These are phyloP conservation scores for Parapsyche elsis DNA, from an alignment of 1,140 invertebrate species.

Conservation along the genomic window DNA sequence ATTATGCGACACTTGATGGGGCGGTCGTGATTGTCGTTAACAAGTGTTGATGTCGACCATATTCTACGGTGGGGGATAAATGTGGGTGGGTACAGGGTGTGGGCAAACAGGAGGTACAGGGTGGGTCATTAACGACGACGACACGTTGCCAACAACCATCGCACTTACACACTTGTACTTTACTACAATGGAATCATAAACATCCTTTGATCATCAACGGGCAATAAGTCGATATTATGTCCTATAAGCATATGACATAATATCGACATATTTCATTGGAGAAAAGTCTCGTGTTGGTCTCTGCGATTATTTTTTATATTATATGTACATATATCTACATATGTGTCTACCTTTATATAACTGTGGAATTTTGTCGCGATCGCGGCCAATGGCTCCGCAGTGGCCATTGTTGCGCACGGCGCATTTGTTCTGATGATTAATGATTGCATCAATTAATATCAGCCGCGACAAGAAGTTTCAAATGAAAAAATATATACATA, in stretches of 20 bases:
- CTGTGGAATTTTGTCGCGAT: neutral
- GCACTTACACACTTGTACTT: neutral
- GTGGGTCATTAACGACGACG: constrained; percentile 23
- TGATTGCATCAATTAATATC: constrained; percentile 19
- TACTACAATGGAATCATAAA: neutral
- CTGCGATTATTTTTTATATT: too few relatives aligned
- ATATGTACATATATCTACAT: neutral
- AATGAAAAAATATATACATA: neutral
- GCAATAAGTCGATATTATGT: too few relatives aligned
- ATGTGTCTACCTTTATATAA: neutral
- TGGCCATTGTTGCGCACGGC: constrained; percentile 4
- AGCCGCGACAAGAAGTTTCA: neutral
- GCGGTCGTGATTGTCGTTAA: constrained; percentile 33
- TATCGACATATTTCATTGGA: too few relatives aligned
- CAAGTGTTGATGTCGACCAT: constrained; percentile 27
- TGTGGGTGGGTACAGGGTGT: neutral
- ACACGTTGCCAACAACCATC: neutral
- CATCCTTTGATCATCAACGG: too few relatives aligned
- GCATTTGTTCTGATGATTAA: constrained; percentile 25
- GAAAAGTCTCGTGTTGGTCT: too few relatives aligned
- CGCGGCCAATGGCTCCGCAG: neutral
- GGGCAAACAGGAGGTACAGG: neutral
- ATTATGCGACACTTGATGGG: neutral
- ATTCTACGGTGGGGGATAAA: neutral
- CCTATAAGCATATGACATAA: too few relatives aligned